phyloP scores from a whole-genome alignment of 35 echinoderm and acorn worm species.

The Apostichopus parvimensis region DNA sequence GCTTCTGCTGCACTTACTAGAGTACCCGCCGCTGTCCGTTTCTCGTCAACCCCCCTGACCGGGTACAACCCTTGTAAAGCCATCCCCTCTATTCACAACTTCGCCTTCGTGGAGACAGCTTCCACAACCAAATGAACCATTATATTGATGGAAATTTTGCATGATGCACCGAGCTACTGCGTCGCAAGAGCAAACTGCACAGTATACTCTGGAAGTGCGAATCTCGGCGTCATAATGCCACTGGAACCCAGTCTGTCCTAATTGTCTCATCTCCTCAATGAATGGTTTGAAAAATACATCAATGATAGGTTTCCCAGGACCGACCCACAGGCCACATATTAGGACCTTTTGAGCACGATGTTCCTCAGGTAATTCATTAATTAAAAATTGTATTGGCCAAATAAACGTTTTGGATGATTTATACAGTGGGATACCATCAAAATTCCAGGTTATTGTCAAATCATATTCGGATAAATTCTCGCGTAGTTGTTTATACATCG shows the following conservation, averaged over 20 bases:
- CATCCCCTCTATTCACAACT: not conserved
- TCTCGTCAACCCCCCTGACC: not conserved
- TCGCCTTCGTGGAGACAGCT: conserved; percentile 22
- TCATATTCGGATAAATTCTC: not conserved
- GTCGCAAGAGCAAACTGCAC: conserved; percentile 33
- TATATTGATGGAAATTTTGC: conserved; percentile 36
- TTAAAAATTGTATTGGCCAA: conserved; percentile 34
- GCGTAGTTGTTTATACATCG: conserved; percentile 15
- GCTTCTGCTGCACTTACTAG: conserved; percentile 17
- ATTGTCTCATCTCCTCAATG: conserved; percentile 48
- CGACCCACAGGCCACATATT: conserved; percentile 44
- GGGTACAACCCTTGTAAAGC: not conserved
- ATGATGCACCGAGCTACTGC: conserved; percentile 40
- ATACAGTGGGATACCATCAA: conserved; percentile 40
- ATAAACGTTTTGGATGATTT: conserved; percentile 35
- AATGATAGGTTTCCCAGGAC: conserved; percentile 9
- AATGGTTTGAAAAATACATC: conserved; percentile 52
- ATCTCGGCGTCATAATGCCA: not conserved
- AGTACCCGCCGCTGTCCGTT: not conserved
- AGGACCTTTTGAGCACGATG: conserved; percentile 33
- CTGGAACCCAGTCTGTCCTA: conserved; percentile 1
- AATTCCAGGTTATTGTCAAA: conserved; percentile 41
- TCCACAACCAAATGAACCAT: conserved; percentile 61
- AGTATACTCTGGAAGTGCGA: not conserved
- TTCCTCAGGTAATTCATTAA: conserved; percentile 28